A percentile compares a stretch with the other conserved stretches of the same genome.
Evolutionary conservation across 2,797 vertebrate genomes (phyloP).

Genomic region (Dendrocincla fuliginosa): DNA sequence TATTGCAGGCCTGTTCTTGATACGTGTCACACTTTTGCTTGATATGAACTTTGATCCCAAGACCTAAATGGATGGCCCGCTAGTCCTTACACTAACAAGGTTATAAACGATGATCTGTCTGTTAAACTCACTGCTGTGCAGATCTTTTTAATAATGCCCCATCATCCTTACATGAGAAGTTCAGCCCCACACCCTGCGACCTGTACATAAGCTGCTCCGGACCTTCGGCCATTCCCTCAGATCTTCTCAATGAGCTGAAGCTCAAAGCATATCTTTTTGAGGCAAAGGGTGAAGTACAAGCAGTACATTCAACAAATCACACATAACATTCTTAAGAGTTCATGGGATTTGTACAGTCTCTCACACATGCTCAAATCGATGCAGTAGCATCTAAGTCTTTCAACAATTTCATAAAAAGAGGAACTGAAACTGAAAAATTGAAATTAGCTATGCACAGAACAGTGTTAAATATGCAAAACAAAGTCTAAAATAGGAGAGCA

Average conservation of each 20-base stretch:
- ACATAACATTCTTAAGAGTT: neutral
- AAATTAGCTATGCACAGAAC: neutral
- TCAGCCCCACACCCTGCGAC: neutral
- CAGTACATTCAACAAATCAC: neutral
- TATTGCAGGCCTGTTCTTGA: neutral
- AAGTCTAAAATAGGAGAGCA: neutral
- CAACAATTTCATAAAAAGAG: neutral
- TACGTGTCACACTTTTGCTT: neutral
- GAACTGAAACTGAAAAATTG: neutral
- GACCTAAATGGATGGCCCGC: neutral
- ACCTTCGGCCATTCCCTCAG: neutral
- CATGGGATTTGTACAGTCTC: neutral
- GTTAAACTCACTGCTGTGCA: fast-evolving
- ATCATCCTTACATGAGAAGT: neutral
- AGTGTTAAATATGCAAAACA: neutral
- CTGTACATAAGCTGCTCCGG: neutral
- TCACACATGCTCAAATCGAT: neutral
- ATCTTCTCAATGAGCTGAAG: neutral
- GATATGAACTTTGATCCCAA: neutral
- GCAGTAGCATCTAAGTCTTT: neutral
- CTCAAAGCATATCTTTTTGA: neutral
- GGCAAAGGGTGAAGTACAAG: neutral
- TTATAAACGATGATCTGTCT: neutral
- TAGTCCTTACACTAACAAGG: neutral
- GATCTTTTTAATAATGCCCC: neutral